Conservation (phyloP, 2,797 vertebrate species). For the Phataginus tetradactyla region DNA sequence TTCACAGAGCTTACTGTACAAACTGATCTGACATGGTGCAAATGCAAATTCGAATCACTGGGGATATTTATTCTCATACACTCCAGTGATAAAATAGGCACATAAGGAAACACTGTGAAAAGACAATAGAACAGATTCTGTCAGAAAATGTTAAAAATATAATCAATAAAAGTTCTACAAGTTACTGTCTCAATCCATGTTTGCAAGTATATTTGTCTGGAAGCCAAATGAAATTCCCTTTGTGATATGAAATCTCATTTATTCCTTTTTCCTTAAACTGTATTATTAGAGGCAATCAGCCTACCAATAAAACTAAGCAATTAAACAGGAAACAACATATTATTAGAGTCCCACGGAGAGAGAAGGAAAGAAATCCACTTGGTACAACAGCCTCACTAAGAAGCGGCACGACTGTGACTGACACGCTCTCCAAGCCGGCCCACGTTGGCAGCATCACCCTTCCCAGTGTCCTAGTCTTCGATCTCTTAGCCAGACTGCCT, state of each 20-base stretch:
- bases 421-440: neutral
- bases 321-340: neutral
- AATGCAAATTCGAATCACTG: neutral
- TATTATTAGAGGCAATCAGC: neutral
- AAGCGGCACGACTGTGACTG: neutral
- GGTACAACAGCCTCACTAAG: neutral
- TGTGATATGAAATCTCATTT: neutral
- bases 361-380: neutral
- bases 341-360: neutral
- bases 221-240: neutral
- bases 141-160: neutral
- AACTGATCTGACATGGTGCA: neutral
- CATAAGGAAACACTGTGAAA: neutral
- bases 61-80: neutral
- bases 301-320: neutral
- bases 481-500: neutral
- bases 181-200: neutral
- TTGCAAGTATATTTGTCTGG: neutral
- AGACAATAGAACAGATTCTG: neutral
- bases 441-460: neutral
- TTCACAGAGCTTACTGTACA: neutral
- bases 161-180: neutral
- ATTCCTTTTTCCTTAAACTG: neutral
- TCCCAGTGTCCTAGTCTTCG: neutral
- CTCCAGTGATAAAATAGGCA: neutral